Evolutionary conservation across 2,888 invertebrate genomes (phyloP).

Genomic region (Nezara viridula): DNA sequence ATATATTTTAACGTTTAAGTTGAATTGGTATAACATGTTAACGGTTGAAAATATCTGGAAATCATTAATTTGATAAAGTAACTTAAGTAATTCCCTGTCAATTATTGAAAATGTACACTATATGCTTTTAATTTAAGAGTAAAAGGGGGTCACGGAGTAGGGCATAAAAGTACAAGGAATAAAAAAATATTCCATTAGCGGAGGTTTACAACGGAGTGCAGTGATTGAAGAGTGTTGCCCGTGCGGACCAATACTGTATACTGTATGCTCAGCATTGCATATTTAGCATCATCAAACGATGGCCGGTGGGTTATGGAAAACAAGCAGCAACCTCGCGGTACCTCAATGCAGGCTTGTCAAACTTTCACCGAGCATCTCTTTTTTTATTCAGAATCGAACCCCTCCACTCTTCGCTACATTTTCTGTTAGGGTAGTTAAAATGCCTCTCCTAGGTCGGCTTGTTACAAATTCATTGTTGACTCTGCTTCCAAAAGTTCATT

Average conservation of each 20-base stretch:
- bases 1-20: too few species aligned
- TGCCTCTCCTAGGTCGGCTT: not conserved
- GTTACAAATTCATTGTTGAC: not conserved
- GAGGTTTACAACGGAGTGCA: not conserved
- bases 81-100: too few species aligned
- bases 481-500: not conserved
- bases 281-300: conserved; percentile 19
- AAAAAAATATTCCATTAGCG: not conserved
- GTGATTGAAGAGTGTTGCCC: not conserved
- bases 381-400: conserved; percentile 9
- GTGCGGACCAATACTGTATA: not conserved
- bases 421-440: not conserved
- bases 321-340: not conserved
- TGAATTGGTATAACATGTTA: too few species aligned
- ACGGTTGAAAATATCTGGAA: too few species aligned
- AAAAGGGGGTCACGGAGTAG: not conserved
- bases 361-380: not conserved
- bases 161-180: not conserved
- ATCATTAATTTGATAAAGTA: too few species aligned
- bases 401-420: not conserved
- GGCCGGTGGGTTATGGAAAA: not conserved
- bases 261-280: not conserved
- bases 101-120: not conserved
- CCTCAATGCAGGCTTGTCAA: not conserved
- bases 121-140: not conserved